Evolutionary conservation across 2,113 vertebrate genomes (phyloP), one percentile per base, ranked within the genome.

Genomic region (Onychostoma macrolepis): DNA sequence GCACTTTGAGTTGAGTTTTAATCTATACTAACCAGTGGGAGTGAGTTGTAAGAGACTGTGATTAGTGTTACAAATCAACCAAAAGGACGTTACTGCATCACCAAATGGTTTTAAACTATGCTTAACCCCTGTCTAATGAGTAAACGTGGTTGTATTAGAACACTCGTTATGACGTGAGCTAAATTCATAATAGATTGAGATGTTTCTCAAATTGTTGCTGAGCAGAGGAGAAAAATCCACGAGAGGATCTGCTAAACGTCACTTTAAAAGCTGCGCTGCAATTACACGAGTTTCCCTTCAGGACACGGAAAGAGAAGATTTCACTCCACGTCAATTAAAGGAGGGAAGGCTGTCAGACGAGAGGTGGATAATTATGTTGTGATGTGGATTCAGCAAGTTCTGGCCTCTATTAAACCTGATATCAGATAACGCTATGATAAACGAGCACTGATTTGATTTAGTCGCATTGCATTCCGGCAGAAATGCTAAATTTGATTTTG

Each of bases 351-450:
- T 45, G 58, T 65, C 58, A 81, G 38, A 43, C 4, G 15, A 43
- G 58, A 69, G 43, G 63, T 19, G 30, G 26, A 67, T 82, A 71
- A 83, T 33, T 83, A 65, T 9, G 0, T 45, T 69, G 19, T 15
- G 0, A 83, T 33, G 17, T 50, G 17, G 19, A 50, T 83, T 71
- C 19, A 24, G 80, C 63, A 69, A 48, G 41, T 50, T 83, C 38
- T 11, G 36, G 56, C 56, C n/a, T 65, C 58, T 69, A 33, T 71
- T 33, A 71, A 83, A 71, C 63, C 6, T 69, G 9, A 50, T 71
- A 50, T 69, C 38, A 83, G 80, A 83, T 71, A 83, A 83, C 5
- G 17, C 58, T 4, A 30, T n/a, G 80, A 71, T 83, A 71, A 83
- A 83, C 7, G 80, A 71, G 26, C 6, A 1, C 80, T 83, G 43